A percentile compares a stretch with the other conserved stretches of the same genome.
Evolutionary conservation across 2,888 invertebrate species (phyloP).

Genomic region (Aphodius sticticus): DNA sequence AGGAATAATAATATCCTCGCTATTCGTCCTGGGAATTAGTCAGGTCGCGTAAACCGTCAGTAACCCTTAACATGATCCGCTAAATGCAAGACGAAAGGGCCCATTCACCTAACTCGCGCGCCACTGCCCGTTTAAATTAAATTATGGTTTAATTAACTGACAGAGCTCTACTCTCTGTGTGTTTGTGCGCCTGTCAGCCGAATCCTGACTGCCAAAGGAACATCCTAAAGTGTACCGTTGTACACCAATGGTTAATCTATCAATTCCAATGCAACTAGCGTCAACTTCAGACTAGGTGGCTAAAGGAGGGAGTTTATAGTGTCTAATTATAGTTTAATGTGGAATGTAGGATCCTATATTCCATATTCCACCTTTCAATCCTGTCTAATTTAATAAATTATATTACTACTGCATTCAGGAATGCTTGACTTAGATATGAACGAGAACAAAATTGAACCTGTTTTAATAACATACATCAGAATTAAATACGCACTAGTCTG

Average conservation of each 20-base stretch:
- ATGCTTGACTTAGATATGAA: too few relatives aligned
- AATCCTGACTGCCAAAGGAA: not conserved
- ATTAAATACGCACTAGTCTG: too few relatives aligned
- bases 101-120: not conserved
- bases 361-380: too few relatives aligned
- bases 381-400: too few relatives aligned
- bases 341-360: too few relatives aligned
- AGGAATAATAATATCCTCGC: not conserved
- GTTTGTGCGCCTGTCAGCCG: not conserved
- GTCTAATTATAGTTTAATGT: too few relatives aligned
- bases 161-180: not conserved
- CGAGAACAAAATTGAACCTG: too few relatives aligned
- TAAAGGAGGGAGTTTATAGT: not conserved
- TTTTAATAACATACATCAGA: too few relatives aligned
- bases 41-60: not conserved
- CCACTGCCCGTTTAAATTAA: not conserved
- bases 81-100: not conserved
- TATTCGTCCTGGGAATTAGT: not conserved
- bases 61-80: conserved; percentile 4
- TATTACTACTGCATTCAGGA: too few relatives aligned
- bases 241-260: not conserved
- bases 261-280: not conserved
- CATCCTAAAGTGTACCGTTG: not conserved
- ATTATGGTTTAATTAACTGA: not conserved
- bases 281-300: not conserved